A percentile compares a stretch with the other conserved stretches of the same genome.
Conservation (phyloP, 2,113 vertebrate species). For the Corythoichthys intestinalis region DNA sequence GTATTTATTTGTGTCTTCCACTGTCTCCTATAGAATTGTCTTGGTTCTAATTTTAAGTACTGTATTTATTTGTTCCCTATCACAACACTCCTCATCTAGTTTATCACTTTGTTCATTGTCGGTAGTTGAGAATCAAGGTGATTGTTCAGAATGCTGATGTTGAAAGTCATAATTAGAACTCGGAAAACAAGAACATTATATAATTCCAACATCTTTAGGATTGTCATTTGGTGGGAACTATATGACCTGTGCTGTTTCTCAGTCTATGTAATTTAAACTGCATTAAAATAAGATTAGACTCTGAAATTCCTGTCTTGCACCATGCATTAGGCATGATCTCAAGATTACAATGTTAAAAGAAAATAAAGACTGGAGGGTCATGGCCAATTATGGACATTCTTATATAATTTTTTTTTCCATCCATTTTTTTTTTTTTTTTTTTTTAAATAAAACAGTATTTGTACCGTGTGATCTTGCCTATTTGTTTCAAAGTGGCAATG, state of each 20-base stretch:
- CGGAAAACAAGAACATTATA: neutral
- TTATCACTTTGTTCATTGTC: neutral
- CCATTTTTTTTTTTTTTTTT: neutral
- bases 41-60: neutral
- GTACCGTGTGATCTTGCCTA: neutral
- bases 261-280: neutral
- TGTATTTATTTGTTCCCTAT: neutral
- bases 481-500: neutral
- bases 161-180: neutral
- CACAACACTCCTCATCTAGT: neutral
- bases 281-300: neutral
- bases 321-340: neutral
- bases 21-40: neutral
- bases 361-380: neutral
- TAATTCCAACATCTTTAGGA: neutral
- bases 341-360: neutral
- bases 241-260: neutral
- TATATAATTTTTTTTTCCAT: neutral
- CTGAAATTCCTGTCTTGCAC: neutral
- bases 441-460: neutral
- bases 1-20: conserved; percentile 1
- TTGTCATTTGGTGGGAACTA: neutral
- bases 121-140: neutral
- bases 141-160: neutral
- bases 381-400: neutral